Conservation (phyloP, 2,113 vertebrate genomes). For the Thermophis baileyi region DNA sequence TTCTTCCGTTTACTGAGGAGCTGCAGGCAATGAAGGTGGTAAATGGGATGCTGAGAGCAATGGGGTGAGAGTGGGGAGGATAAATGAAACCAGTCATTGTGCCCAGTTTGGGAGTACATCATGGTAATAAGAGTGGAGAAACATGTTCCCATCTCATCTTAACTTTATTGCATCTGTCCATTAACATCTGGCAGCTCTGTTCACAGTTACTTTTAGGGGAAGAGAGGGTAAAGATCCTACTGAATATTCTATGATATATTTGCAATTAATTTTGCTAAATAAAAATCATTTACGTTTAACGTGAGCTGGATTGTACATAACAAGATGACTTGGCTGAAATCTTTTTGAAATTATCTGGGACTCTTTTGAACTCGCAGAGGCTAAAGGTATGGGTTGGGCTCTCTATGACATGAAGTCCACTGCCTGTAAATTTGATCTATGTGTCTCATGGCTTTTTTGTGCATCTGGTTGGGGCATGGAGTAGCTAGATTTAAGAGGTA, state of each 20-base stretch:
- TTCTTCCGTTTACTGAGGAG: background rate
- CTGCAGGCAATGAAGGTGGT: background rate
- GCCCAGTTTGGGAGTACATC: background rate
- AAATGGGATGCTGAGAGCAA: background rate
- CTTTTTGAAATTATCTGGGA: no score
- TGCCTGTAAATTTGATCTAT: no score
- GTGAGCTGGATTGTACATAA: no score
- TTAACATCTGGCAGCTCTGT: background rate
- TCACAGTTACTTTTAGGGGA: background rate
- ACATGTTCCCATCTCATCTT: background rate
- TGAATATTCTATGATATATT: background rate
- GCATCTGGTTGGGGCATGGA: no score
- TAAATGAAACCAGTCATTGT: background rate
- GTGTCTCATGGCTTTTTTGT: no score
- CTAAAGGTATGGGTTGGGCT: no score
- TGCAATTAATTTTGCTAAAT: no score
- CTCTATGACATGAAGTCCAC: no score
- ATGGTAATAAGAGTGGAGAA: background rate
- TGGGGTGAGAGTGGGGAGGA: background rate
- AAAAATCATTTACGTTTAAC: no score
- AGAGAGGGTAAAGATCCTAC: background rate
- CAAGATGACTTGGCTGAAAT: no score
- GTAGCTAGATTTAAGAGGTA: no score
- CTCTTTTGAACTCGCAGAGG: no score
- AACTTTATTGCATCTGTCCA: background rate